Base-by-base conservation (phyloP, 1,140 invertebrate species). In the Oppia nitens region DNA sequence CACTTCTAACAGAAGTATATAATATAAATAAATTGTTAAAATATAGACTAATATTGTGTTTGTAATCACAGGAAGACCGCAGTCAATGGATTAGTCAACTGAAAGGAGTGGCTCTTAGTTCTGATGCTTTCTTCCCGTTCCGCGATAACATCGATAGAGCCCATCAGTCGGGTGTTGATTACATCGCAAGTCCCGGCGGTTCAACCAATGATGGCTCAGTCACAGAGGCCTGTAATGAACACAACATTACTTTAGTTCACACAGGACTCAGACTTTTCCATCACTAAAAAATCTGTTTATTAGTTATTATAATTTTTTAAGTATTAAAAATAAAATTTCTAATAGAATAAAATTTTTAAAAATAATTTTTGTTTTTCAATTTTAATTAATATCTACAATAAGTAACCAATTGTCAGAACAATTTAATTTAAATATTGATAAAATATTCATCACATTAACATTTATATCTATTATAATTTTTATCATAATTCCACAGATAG, bases 71-170 rank as follows among this genome's bases (percentile, higher is more conserved):
- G 60, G 52, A 27, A 28, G 87, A 98, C 61, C 81, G 80, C 57
- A 70, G 75, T 0, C 78, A 83, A 6, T 98, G 93, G 93, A 73
- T 87, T 3, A 75, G 74, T 17, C 74, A 85, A 63, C 72, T 97
- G 67, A 79, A 80, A 48, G 81, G 81, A n/a, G 93, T 98, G 9
- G 82, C 85, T 20, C 73, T 98, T 0, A 89, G 89, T n/a, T 97
- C 93, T 0, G 94, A 98, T 75, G 93, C 93, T 0, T 98, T 98
- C 76, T 97, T 98, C 74, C 94, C 94, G 32, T 98, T 98, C 77
- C 78, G 91, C 64, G 95, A 98, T 67, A 98, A 97, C 68, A 84
- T 98, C 53, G 93, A 98, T 71, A 78, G 93, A 65, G 93, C 94
- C 59, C 76, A 78, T 64, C 79, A 89, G 79, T 92, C 85, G 72